Evolutionary conservation across 2,888 invertebrate genomes (phyloP), one percentile per base, ranked within the genome.

Genomic region (Lasius fuliginosus): DNA sequence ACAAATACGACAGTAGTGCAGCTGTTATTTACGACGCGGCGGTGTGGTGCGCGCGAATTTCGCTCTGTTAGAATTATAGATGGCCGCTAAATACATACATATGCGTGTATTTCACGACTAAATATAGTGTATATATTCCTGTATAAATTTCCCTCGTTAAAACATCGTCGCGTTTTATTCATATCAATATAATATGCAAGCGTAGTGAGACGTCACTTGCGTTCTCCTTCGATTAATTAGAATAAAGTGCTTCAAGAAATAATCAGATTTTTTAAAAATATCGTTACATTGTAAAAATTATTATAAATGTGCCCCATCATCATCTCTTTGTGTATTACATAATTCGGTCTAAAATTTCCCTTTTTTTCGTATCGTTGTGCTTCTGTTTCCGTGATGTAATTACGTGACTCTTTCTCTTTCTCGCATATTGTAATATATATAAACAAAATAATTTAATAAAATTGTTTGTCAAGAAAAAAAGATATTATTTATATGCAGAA

Each of bases 1-100:
- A 68, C 79, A 49, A 83, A 79, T 60, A 69, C 83, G 77, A 62
- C 62, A 77, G 68, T 58, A 58, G 36, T 49, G 81, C 56, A 49
- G 40, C 53, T 77, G 46, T 58, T 67, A 79, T 83, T 83, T 83
- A 69, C 79, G 68, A 77, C 56, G 67, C 30, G 40, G n/a, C 53
- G 40, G 0, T 56, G 65, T n/a, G 8, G 49, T 15, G 46, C 62
- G 65, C 40, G 65, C 40, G 40, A 67, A 40, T 40, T 56, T 11
- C 67, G 76, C 30, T 77, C 30, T 58, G 67, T 67, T 67, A 58
- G 68, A 77, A 77, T 77, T 67, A 77, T 68, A 77, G 40, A 68
- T 42, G 58, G 42, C 42, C 30, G 58, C 15, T 30, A n/a, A 11
- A 53, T 27, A 30, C 4, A 58, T 58, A 42, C n/a, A 42, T 58